Percentiles rank a stretch among this genome's conserved stretches.
phyloP scores from a whole-genome alignment of 2,888 invertebrate species.

The Pseudococcus jackbeardsleyi region DNA sequence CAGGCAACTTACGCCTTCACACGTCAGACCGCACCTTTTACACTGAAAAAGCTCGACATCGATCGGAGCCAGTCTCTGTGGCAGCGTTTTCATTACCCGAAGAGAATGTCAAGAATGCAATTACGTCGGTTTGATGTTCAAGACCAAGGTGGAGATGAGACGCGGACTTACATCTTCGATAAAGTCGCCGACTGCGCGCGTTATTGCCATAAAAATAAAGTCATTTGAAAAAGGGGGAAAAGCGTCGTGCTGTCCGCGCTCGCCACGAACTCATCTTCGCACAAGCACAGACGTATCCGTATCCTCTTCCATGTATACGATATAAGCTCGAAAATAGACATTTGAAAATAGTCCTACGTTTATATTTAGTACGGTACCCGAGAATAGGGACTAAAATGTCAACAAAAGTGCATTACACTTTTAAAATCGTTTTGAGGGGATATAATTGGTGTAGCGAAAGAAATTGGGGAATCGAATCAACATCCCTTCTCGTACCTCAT shows the following conservation, averaged over 20 bases:
- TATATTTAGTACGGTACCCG: background rate
- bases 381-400: slow-evolving; percentile 45
- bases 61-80: background rate
- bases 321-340: slow-evolving; percentile 48
- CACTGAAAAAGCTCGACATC: background rate
- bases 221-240: slow-evolving; percentile 26
- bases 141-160: background rate
- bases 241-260: background rate
- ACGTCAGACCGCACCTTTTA: background rate
- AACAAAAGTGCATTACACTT: slow-evolving; percentile 53
- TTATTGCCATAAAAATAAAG: slow-evolving; percentile 54
- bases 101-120: slow-evolving; percentile 38
- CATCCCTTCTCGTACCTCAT: background rate
- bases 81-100: slow-evolving; percentile 3
- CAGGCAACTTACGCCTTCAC: background rate
- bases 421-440: slow-evolving; percentile 43
- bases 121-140: slow-evolving; percentile 35
- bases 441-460: slow-evolving; percentile 42
- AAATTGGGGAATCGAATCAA: slow-evolving; percentile 38
- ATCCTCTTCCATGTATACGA: background rate
- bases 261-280: background rate
- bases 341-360: slow-evolving; percentile 19
- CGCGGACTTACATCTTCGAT: slow-evolving; percentile 16
- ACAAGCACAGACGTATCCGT: background rate
- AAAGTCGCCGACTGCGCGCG: slow-evolving; percentile 44